Evolutionary conservation across 2,113 vertebrate genomes (phyloP).

Genomic region (Halcyon malimbica): DNA sequence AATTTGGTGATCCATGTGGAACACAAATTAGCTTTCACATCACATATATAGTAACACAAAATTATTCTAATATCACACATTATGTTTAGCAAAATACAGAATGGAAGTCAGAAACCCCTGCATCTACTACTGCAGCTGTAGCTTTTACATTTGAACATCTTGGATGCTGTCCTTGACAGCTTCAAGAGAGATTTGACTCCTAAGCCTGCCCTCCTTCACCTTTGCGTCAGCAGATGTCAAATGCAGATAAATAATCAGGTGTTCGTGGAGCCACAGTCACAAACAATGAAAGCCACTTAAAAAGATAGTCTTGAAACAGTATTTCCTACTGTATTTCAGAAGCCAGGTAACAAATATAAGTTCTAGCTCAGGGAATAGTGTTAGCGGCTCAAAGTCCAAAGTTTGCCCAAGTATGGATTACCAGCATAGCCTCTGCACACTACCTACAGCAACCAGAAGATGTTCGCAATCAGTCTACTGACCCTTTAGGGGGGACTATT

Average conservation of each 20-base stretch:
- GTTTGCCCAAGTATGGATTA: neutral
- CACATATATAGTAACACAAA: neutral
- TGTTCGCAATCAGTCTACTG: neutral
- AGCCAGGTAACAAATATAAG: neutral
- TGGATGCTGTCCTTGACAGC: neutral
- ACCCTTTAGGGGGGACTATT: neutral
- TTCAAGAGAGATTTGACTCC: neutral
- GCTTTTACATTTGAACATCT: neutral
- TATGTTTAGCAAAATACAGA: neutral
- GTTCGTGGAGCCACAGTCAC: neutral
- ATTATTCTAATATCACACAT: neutral
- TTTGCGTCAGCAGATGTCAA: neutral
- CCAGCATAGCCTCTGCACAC: neutral
- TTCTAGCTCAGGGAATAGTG: neutral
- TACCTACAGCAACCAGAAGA: neutral
- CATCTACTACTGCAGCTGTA: neutral
- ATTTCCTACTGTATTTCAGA: neutral
- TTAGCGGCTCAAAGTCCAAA: neutral
- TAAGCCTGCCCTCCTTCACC: neutral
- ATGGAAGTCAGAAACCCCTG: neutral
- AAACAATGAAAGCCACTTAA: neutral
- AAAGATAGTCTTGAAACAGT: neutral
- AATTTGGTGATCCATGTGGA: rapidly evolving
- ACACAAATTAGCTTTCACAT: neutral
- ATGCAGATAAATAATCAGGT: neutral